These are phyloP conservation scores for Nibea coibor DNA, from an alignment of 2,113 vertebrate genomes.

Conservation along the genomic window DNA sequence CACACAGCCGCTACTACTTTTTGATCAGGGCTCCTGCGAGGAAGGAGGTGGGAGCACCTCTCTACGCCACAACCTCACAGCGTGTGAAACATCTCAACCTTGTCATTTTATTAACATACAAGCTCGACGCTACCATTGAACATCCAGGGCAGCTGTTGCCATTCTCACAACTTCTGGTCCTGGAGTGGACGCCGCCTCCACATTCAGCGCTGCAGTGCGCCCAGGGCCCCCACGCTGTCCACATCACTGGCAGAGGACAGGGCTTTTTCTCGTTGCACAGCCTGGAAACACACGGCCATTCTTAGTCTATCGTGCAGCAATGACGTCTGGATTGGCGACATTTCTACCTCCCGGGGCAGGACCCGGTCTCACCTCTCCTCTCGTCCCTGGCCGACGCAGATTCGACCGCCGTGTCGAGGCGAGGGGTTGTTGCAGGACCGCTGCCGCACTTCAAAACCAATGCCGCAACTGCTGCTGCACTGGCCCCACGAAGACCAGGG, in stretches of 20 bases:
- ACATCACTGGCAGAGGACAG: constrained; percentile 90
- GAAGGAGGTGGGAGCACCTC: neutral
- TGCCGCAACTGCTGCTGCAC: constrained; percentile 96
- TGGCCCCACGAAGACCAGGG: constrained; percentile 95
- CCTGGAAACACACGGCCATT: constrained; percentile 75
- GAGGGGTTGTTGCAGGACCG: constrained; percentile 96
- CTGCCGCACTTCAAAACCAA: constrained; percentile 96
- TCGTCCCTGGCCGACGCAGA: constrained; percentile 95
- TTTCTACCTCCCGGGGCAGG: neutral
- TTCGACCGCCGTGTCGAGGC: constrained; percentile 91
- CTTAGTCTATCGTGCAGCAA: neutral
- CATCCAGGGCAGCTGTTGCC: constrained; percentile 93
- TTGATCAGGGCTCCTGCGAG: neutral
- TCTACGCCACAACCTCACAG: too few species aligned
- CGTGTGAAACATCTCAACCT: neutral
- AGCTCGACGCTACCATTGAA: constrained; percentile 79
- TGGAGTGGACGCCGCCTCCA: constrained; percentile 93
- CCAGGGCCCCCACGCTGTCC: constrained; percentile 94
- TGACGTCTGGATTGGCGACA: neutral
- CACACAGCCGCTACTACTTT: neutral
- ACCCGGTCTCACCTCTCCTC: constrained; percentile 90
- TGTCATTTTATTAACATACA: neutral
- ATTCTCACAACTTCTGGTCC: constrained; percentile 91
- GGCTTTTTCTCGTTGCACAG: constrained; percentile 94
- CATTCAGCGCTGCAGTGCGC: constrained; percentile 93